phyloP scores from a whole-genome alignment of 2,888 invertebrate genomes.

The Microctonus aethiopoides region DNA sequence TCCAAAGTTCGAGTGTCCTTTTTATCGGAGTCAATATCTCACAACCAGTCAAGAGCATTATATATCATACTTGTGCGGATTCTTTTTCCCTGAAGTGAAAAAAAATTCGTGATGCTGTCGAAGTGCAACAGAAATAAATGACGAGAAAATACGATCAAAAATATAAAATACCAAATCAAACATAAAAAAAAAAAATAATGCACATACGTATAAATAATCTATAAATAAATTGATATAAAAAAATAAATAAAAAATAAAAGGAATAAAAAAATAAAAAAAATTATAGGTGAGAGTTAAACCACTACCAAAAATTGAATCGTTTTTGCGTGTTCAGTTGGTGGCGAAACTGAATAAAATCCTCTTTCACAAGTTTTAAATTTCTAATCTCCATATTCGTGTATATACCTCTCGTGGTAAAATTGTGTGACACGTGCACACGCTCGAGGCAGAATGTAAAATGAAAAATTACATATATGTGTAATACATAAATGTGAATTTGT shows the following conservation, averaged over 20 bases:
- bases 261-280: neutral
- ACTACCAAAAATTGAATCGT: constrained; percentile 2
- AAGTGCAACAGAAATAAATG: neutral
- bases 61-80: neutral
- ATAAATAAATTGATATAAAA: neutral
- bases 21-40: constrained; percentile 16
- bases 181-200: no score
- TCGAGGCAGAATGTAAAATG: neutral
- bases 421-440: constrained; percentile 37
- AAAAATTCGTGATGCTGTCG: constrained; percentile 13
- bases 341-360: no score
- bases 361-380: constrained; percentile 1
- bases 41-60: neutral
- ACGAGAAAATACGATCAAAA: neutral
- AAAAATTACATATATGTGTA: neutral
- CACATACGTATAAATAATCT: no score
- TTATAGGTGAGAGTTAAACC: neutral
- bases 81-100: constrained; percentile 17
- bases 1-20: constrained; percentile 21
- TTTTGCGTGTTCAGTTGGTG: no score
- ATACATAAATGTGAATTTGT: no score
- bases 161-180: no score
- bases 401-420: neutral
- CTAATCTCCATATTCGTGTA: constrained; percentile 10
- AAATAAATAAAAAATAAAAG: neutral